Conservation (phyloP, 1,140 invertebrate species). For the Drosophila sp. region DNA sequence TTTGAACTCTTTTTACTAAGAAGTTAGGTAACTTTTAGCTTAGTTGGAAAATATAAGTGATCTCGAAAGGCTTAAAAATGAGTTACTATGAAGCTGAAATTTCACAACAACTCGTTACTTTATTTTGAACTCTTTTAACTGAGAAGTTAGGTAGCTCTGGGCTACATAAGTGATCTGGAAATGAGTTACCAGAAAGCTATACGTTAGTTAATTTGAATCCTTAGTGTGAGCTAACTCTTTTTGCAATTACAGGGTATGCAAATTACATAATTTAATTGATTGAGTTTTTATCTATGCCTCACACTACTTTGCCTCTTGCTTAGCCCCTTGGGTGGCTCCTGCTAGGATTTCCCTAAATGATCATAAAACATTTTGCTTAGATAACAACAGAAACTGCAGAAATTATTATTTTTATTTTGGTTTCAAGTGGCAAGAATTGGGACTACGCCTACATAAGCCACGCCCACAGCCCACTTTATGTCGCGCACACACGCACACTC, state of each 20-base stretch:
- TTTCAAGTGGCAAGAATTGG: neutral
- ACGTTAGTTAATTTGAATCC: too few relatives aligned
- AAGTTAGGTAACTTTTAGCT: too few relatives aligned
- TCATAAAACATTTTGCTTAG: slow-evolving; percentile 41
- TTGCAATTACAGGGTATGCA: neutral
- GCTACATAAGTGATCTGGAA: too few relatives aligned
- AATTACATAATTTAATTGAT: slow-evolving; percentile 8
- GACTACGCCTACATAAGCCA: slow-evolving; percentile 10
- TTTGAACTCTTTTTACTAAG: too few relatives aligned
- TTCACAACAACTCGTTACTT: too few relatives aligned
- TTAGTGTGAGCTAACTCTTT: neutral
- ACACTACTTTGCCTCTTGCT: neutral
- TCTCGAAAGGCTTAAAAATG: too few relatives aligned
- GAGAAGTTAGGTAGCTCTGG: too few relatives aligned
- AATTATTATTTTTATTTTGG: slow-evolving; percentile 21
- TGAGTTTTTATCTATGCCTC: neutral
- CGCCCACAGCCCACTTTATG: slow-evolving; percentile 6
- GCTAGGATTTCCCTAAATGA: slow-evolving; percentile 41
- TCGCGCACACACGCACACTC: slow-evolving; percentile 4
- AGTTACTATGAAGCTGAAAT: too few relatives aligned
- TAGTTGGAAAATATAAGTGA: too few relatives aligned
- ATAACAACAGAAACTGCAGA: slow-evolving; percentile 26
- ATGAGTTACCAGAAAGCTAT: too few relatives aligned
- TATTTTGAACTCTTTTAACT: too few relatives aligned
- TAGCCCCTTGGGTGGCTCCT: neutral